Evolutionary conservation across 53 echinoderm and acorn worm genomes (phyloP).

Genomic region (Henricia sp.): DNA sequence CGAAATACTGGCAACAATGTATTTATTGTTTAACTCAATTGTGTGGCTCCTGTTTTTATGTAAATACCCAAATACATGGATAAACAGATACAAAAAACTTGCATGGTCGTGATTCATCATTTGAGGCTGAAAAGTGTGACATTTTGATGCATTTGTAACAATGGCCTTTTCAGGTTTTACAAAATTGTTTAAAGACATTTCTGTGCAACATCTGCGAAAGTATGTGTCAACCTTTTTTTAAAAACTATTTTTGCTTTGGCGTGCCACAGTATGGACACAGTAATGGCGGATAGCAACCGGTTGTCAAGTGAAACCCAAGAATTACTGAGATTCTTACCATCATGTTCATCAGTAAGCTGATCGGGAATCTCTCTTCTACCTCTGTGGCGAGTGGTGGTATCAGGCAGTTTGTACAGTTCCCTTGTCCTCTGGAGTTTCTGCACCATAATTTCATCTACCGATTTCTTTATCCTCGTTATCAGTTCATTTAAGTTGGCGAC

Average conservation of each 20-base stretch:
- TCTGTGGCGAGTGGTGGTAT: background rate
- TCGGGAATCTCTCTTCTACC: slow-evolving; percentile 22
- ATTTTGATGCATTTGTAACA: too few species aligned
- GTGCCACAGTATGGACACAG: background rate
- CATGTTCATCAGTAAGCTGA: slow-evolving; percentile 10
- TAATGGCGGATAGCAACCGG: too few species aligned
- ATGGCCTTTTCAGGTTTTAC: background rate
- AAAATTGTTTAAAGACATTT: background rate
- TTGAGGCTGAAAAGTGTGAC: too few species aligned
- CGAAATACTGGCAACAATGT: too few species aligned
- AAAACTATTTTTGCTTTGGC: background rate
- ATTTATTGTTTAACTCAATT: too few species aligned
- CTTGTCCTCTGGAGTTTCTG: slow-evolving; percentile 35
- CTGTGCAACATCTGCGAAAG: background rate
- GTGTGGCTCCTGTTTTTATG: background rate
- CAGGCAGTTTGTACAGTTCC: slow-evolving; percentile 44
- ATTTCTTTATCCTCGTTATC: slow-evolving; percentile 31
- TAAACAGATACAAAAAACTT: background rate
- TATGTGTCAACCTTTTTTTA: background rate
- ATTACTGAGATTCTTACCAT: background rate
- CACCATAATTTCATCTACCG: slow-evolving; percentile 19
- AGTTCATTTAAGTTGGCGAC: slow-evolving; percentile 14
- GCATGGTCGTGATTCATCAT: background rate
- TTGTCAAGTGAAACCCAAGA: too few species aligned
- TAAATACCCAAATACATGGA: background rate